phyloP scores from a whole-genome alignment of 1,140 invertebrate genomes.

The Solenopsis invicta region DNA sequence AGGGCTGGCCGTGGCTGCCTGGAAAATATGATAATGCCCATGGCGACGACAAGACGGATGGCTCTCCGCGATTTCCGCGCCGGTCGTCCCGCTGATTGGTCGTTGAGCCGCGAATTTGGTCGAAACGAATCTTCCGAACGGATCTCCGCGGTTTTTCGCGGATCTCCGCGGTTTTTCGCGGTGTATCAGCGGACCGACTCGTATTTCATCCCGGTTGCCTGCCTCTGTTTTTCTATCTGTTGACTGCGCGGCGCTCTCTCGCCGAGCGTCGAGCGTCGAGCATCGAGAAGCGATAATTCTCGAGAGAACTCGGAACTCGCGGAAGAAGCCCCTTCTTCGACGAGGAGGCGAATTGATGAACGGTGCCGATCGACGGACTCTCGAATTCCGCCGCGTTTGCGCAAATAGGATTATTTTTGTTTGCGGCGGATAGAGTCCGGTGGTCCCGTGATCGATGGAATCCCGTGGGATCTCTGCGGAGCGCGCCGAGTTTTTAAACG shows the following conservation, averaged over 20 bases:
- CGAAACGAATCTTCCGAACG: slow-evolving; percentile 70
- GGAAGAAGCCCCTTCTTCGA: slow-evolving; percentile 30
- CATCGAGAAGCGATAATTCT: slow-evolving; percentile 68
- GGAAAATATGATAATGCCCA: slow-evolving; percentile 78
- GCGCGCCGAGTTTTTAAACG: slow-evolving; percentile 56
- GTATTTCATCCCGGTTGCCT: slow-evolving; percentile 70
- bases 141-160: too few relatives aligned
- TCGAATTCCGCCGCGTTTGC: slow-evolving; percentile 37
- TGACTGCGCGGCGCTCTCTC: slow-evolving; percentile 42
- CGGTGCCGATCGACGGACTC: slow-evolving; percentile 21
- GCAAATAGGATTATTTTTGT: slow-evolving; percentile 68
- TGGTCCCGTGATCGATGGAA: slow-evolving; percentile 56
- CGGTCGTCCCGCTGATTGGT: slow-evolving; percentile 76
- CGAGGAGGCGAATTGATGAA: slow-evolving; percentile 42
- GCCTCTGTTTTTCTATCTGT: slow-evolving; percentile 65
- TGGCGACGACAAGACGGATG: slow-evolving; percentile 78
- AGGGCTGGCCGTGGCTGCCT: slow-evolving; percentile 42
- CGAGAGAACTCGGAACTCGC: slow-evolving; percentile 39
- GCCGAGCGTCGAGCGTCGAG: neutral
- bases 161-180: slow-evolving; percentile 60
- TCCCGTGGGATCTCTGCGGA: slow-evolving; percentile 38
- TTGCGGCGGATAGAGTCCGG: neutral
- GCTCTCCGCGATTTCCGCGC: slow-evolving; percentile 67
- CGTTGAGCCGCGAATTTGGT: slow-evolving; percentile 62
- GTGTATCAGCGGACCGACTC: slow-evolving; percentile 52